Evolutionary conservation across 2,888 invertebrate species (phyloP).

Genomic region (Phalera bucephala): DNA sequence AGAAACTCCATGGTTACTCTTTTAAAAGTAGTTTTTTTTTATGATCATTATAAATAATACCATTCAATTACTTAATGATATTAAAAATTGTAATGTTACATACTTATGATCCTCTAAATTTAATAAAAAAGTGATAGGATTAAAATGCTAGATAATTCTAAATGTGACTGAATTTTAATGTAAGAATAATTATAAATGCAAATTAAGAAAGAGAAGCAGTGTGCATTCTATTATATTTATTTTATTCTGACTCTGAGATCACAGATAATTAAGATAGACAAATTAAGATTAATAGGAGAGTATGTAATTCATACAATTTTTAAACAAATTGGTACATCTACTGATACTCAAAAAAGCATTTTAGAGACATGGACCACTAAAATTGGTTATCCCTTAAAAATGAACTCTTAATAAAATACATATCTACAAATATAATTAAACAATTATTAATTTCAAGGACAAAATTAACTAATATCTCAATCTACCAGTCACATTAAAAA

Average conservation of each 20-base stretch:
- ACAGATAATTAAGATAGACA: too few relatives aligned
- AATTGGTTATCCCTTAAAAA: slow-evolving; percentile 38
- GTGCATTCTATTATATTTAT: slow-evolving; percentile 39
- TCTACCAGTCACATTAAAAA: too few relatives aligned
- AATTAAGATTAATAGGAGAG: too few relatives aligned
- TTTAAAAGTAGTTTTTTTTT: too few relatives aligned
- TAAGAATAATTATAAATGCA: slow-evolving; percentile 36
- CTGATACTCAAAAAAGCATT: too few relatives aligned
- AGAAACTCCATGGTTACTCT: too few relatives aligned
- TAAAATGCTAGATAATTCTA: slow-evolving; percentile 15
- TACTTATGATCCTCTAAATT: neutral
- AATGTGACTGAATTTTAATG: slow-evolving; percentile 17
- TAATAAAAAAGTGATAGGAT: neutral
- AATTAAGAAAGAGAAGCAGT: slow-evolving; percentile 49
- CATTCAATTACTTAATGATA: too few relatives aligned
- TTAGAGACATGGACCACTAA: too few relatives aligned
- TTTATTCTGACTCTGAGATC: too few relatives aligned
- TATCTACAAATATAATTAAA: slow-evolving; percentile 9
- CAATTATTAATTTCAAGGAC: slow-evolving; percentile 12
- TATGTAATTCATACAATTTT: slow-evolving; percentile 10
- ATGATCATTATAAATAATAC: too few relatives aligned
- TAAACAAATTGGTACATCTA: slow-evolving; percentile 11
- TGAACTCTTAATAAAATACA: slow-evolving; percentile 11
- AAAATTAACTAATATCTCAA: slow-evolving; percentile 18
- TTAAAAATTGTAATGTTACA: too few relatives aligned